Evolutionary conservation across 2,888 invertebrate genomes (phyloP).

Genomic region (Sphaerophoria rueppellii): DNA sequence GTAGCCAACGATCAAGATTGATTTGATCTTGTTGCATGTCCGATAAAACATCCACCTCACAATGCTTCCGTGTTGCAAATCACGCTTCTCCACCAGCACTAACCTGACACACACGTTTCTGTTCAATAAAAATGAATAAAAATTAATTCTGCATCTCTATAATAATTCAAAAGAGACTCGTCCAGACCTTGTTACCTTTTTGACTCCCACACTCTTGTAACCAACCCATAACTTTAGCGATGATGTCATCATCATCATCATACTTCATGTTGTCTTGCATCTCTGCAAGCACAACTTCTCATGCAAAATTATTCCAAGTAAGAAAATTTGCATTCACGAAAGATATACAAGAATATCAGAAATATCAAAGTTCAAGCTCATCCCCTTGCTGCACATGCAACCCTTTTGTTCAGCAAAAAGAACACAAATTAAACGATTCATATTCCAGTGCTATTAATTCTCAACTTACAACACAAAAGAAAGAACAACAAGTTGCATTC

Average conservation of each 20-base stretch:
- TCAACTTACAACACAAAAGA: constrained; percentile 27
- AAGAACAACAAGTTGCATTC: constrained; percentile 31
- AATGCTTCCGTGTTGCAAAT: too few relatives aligned
- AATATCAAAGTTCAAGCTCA: constrained; percentile 68
- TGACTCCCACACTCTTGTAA: constrained; percentile 49
- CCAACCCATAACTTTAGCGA: constrained; percentile 28
- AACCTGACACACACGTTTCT: too few relatives aligned
- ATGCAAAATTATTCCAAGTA: constrained; percentile 62
- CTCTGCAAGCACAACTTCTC: constrained; percentile 50
- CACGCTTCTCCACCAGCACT: too few relatives aligned
- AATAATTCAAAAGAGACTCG: neutral
- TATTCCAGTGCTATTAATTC: constrained; percentile 46
- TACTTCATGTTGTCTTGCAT: constrained; percentile 39
- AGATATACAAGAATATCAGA: constrained; percentile 9
- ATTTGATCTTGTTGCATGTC: too few relatives aligned
- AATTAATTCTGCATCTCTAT: constrained; percentile 2
- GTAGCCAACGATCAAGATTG: too few relatives aligned
- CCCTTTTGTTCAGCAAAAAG: constrained; percentile 45
- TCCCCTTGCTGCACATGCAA: constrained; percentile 43
- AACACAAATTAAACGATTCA: constrained; percentile 30
- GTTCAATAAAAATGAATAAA: too few relatives aligned
- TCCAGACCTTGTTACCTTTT: constrained; percentile 39
- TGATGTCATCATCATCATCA: constrained; percentile 48
- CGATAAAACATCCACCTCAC: too few relatives aligned
- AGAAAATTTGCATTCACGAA: constrained; percentile 67